Evolutionary conservation across 1,140 invertebrate genomes (phyloP), one percentile per base, ranked within the genome.

Genomic region (Plodia interpunctella): DNA sequence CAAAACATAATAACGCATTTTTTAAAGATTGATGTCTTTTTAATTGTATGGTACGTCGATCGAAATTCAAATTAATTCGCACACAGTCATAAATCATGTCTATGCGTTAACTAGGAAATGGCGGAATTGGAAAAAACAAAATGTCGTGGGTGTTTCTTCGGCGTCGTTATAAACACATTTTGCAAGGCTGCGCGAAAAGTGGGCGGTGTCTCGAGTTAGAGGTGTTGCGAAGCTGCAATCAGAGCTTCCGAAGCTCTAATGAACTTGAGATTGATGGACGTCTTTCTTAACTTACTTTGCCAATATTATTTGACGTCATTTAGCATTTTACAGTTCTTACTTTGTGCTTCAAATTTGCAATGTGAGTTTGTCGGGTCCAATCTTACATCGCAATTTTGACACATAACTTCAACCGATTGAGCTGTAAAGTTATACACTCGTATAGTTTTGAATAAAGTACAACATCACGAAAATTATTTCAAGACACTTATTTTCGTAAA

Each of bases 91-190:
- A 57, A 83, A 85, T 87, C 82, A 85, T 75, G 60, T 73, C 72
- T 74, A 80, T 81, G 82, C 74, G 74, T 68, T 79, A 79, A 82
- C 61, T 80, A 79, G 75, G 77, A 77, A 83, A 74, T 72, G 67
- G 68, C 67, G 58, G 57, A 63, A 66, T 11, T 63, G 70, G 69
- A 72, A 75, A 76, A 76, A 65, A 68, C 50, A 65, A 60, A 57
- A 63, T 73, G 74, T 75, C 68, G 72, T 83, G 83, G 85, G 83
- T 87, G 83, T 80, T 68, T 63, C 69, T 51, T 58, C 30, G 58
- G 59, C 62, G 62, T 88, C 83, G 80, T 87, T 88, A 86, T 87
- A 83, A 83, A 81, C 70, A 80, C 82, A 84, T 86, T 88, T 84
- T 65, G 78, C 65, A 51, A 21, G 67, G 21, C 70, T 62, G 76